phyloP scores from a whole-genome alignment of 2,888 invertebrate genomes.

The Cyclophora punctaria region DNA sequence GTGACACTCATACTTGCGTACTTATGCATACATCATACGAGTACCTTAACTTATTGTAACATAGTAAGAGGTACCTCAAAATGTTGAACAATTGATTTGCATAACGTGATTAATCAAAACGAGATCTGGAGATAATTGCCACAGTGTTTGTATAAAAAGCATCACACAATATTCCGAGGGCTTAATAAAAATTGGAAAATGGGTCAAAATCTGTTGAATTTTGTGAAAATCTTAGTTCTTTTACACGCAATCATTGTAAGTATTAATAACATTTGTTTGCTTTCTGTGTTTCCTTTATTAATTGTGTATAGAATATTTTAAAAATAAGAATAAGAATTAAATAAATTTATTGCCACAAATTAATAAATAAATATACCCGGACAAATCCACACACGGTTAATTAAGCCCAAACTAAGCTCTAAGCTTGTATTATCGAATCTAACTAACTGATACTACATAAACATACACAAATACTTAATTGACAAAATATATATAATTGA shows the following conservation, averaged over 20 bases:
- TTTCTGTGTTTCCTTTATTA: too few species aligned
- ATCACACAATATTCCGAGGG: conserved; percentile 9
- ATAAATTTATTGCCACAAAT: too few species aligned
- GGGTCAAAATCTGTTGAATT: conserved; percentile 5
- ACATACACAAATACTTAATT: too few species aligned
- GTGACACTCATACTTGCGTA: too few species aligned
- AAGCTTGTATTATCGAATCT: too few species aligned
- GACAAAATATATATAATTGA: too few species aligned
- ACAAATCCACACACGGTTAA: too few species aligned
- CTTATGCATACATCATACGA: not conserved
- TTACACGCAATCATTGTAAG: conserved; percentile 7
- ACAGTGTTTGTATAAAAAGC: conserved; percentile 18
- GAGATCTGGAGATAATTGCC: conserved; percentile 14
- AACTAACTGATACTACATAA: too few species aligned
- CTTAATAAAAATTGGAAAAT: conserved; percentile 23
- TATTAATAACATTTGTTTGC: not conserved
- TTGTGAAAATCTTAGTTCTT: conserved; percentile 9
- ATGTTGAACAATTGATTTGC: conserved; percentile 22
- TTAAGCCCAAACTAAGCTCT: too few species aligned
- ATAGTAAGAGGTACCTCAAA: conserved; percentile 11
- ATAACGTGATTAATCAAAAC: conserved; percentile 29
- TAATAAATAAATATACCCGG: too few species aligned
- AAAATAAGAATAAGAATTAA: too few species aligned
- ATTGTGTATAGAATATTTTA: too few species aligned
- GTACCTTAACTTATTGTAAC: not conserved